phyloP scores from a whole-genome alignment of 2,888 invertebrate genomes.

The Diaperis boleti region DNA sequence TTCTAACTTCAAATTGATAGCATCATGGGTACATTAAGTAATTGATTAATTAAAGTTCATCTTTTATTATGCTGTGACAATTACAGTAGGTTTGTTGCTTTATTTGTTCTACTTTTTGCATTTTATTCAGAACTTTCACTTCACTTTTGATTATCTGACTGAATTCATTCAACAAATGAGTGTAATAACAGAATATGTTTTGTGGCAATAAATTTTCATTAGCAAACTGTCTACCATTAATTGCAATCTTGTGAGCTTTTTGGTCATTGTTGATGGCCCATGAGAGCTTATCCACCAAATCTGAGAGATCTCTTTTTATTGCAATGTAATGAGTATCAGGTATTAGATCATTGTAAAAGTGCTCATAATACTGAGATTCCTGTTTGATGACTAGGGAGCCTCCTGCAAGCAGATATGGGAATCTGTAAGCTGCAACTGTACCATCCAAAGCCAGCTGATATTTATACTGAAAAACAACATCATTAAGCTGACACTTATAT shows the following conservation, averaged over 20 bases:
- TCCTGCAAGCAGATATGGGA: constrained; percentile 92
- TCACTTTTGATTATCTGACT: constrained; percentile 74
- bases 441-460: constrained; percentile 96
- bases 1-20: constrained; percentile 47
- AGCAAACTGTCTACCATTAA: constrained; percentile 78
- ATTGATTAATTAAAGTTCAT: constrained; percentile 64
- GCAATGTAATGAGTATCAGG: constrained; percentile 88
- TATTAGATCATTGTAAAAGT: constrained; percentile 84
- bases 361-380: constrained; percentile 93
- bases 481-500: neutral
- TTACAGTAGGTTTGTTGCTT: constrained; percentile 64
- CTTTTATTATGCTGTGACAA: constrained; percentile 58
- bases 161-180: constrained; percentile 82
- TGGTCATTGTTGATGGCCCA: constrained; percentile 84
- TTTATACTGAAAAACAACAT: constrained; percentile 84
- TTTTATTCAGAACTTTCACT: constrained; percentile 70
- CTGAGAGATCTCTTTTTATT: constrained; percentile 81
- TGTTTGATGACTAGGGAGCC: constrained; percentile 92
- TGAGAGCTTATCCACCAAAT: constrained; percentile 81
- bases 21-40: constrained; percentile 1
- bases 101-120: constrained; percentile 73
- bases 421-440: constrained; percentile 94
- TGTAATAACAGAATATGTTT: constrained; percentile 90
- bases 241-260: constrained; percentile 75
- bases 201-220: constrained; percentile 84